Evolutionary conservation across 1,140 invertebrate genomes (phyloP), one percentile per base, ranked within the genome.

Genomic region (Brachionus paranguensis): DNA sequence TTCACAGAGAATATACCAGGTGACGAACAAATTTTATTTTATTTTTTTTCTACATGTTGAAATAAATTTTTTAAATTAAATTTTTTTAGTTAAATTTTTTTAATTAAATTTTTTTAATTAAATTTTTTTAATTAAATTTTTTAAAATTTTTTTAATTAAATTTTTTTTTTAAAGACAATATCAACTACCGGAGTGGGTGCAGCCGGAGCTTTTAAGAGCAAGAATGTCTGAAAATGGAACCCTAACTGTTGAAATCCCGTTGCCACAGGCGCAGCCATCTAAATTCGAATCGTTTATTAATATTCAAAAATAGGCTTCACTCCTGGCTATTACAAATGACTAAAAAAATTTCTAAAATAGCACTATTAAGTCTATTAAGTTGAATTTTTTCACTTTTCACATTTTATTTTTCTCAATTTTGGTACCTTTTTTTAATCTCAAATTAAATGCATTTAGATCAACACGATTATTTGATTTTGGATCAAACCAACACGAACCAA

Each of bases 191-290:
- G 83, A 72, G 24, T 84, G 68, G 68, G 68, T 84, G 43, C 41
- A 78, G 10, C 47, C 60, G 4, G 83, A 84, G 12, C 12, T 47
- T 55, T 47, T 84, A 45, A 64, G 83, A 53, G 83, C 83, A 8
- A 76, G 60, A 84, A 84, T 84, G 83, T 33, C 41, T 45, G 60
- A 84, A 12, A 68, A 84, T 78, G 72, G 72, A 68, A 84, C 50
- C n/a, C 53, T 84, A n/a, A 84, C 83, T 37, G 83, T 84, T 27
- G 83, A 84, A 47, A 72, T 84, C n/a, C 83, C 83, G 27, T 27
- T 84, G 27, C 65, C 68, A 78, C 83, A 84, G 20, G 10, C 72
- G 2, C 70, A 72, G 33, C 41, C 24, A 74, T 41, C 68, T 27
- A 55, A 53, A 55, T 47, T 20, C 37, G 60, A 83, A 7, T 53